Evolutionary conservation across 2,797 vertebrate genomes (phyloP).

Genomic region (Meriones psammophilus): DNA sequence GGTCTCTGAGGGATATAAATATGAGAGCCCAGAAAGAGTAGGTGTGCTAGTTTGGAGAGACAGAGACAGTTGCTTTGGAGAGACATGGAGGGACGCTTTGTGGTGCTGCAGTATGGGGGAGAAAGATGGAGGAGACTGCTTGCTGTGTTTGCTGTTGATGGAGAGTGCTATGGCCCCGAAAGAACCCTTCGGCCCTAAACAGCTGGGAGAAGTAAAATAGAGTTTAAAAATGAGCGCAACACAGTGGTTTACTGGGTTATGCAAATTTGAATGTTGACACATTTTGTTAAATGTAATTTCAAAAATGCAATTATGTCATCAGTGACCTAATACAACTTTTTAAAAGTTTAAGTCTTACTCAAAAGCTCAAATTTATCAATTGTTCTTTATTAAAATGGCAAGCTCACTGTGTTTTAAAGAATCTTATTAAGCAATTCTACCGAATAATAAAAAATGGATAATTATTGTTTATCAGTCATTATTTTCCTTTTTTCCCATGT

Average conservation of each 20-base stretch:
- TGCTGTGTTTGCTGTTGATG: no score
- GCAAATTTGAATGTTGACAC: slow-evolving; percentile 33
- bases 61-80: no score
- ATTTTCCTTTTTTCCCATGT: not conserved
- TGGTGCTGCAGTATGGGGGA: no score
- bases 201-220: no score
- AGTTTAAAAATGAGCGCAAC: no score
- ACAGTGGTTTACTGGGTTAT: not conserved
- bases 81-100: no score
- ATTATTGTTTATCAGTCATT: not conserved
- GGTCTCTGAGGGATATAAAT: no score
- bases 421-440: not conserved
- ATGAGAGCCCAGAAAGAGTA: no score
- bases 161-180: no score
- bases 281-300: slow-evolving; percentile 40
- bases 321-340: not conserved
- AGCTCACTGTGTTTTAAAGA: slow-evolving; percentile 5
- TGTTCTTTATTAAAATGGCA: slow-evolving; percentile 53
- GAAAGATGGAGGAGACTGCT: no score
- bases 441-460: not conserved
- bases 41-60: no score
- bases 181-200: no score
- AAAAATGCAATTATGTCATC: not conserved
- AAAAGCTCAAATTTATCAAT: slow-evolving; percentile 14
- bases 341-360: not conserved